These are phyloP conservation scores for Channa striata DNA, from an alignment of 2,797 vertebrate species.

Conservation along the genomic window DNA sequence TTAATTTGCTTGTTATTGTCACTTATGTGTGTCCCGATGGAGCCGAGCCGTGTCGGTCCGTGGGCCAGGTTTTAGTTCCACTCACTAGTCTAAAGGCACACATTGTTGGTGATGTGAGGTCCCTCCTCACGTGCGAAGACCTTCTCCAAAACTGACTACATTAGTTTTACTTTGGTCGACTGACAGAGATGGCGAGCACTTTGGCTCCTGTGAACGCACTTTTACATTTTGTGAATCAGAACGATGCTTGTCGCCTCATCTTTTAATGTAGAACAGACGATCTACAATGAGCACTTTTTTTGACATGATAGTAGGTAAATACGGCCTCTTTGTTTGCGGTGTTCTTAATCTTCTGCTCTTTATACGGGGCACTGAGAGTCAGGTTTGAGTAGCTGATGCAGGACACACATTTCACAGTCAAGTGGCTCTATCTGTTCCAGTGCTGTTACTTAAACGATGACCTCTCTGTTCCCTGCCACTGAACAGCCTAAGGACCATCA, in stretches of 20 bases:
- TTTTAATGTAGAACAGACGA: conserved; percentile 71
- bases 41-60: conserved; percentile 59
- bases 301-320: no score
- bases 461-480: conserved; percentile 60
- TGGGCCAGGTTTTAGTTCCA: conserved; percentile 78
- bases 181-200: conserved; percentile 39
- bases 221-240: conserved; percentile 47
- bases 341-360: conserved; percentile 9
- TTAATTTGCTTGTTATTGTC: conserved; percentile 76
- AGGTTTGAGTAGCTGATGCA: conserved; percentile 8
- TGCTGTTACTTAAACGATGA: conserved; percentile 51
- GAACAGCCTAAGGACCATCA: conserved; percentile 64
- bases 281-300: not conserved
- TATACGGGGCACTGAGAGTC: not conserved
- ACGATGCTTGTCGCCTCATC: conserved; percentile 33
- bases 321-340: no score
- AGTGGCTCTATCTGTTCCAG: conserved; percentile 45
- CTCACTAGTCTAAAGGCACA: conserved; percentile 76
- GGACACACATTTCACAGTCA: conserved; percentile 41
- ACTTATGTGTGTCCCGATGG: conserved; percentile 67
- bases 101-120: conserved; percentile 68
- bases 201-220: conserved; percentile 44
- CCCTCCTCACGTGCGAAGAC: conserved; percentile 56
- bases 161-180: conserved; percentile 59
- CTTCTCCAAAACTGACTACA: conserved; percentile 47